Evolutionary conservation across 1,140 invertebrate genomes (phyloP).

Genomic region (Matsumurasca onukii): DNA sequence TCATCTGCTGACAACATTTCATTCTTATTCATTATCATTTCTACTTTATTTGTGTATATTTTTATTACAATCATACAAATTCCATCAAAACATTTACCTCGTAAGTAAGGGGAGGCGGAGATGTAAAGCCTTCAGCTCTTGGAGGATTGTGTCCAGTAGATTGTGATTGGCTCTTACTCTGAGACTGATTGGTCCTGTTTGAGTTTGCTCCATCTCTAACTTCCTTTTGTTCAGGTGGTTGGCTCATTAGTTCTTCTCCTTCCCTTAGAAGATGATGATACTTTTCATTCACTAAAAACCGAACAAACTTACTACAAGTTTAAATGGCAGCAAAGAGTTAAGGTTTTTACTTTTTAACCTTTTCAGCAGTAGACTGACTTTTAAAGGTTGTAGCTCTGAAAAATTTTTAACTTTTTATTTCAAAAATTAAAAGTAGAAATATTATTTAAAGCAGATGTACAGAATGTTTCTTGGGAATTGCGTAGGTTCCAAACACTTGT

Average conservation of each 20-base stretch:
- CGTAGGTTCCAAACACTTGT: too few species aligned
- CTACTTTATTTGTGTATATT: too few species aligned
- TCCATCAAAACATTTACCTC: background rate
- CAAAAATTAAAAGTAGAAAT: background rate
- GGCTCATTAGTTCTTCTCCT: constrained; percentile 13
- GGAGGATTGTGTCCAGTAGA: background rate
- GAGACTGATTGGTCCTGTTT: background rate
- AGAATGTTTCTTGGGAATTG: background rate
- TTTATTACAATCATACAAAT: background rate
- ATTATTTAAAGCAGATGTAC: background rate
- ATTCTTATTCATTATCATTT: too few species aligned
- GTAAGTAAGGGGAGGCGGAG: background rate
- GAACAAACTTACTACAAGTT: background rate
- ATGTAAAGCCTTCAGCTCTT: background rate
- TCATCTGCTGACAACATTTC: too few species aligned
- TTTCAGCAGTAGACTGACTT: background rate
- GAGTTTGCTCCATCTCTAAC: background rate
- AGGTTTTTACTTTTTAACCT: background rate
- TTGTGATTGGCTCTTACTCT: too few species aligned
- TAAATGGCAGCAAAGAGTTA: background rate
- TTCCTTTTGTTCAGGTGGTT: background rate
- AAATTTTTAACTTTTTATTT: background rate
- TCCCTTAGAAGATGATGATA: constrained; percentile 15
- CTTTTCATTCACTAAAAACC: background rate
- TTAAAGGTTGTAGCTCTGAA: background rate